Percentiles rank a stretch among this genome's conserved stretches.
These are phyloP conservation scores for Onychostruthus taczanowskii DNA, from an alignment of 2,113 vertebrate genomes.

Conservation along the genomic window DNA sequence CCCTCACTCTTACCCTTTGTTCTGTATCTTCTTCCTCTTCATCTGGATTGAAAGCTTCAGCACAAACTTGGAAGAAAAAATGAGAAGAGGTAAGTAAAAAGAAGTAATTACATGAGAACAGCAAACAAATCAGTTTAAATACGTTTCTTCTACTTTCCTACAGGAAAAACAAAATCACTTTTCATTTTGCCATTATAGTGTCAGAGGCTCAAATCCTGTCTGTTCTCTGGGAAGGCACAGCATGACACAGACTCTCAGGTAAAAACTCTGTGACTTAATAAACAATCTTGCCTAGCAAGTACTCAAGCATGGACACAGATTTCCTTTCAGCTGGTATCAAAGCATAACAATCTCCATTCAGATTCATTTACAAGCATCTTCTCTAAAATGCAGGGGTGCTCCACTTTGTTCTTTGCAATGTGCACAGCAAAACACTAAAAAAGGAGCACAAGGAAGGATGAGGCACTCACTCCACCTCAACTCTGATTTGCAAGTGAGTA, in stretches of 20 bases:
- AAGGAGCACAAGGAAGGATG: neutral
- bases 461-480: neutral
- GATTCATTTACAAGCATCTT: neutral
- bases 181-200: neutral
- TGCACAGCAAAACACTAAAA: neutral
- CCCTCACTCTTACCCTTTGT: conserved; percentile 79
- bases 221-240: neutral
- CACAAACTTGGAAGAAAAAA: conserved; percentile 84
- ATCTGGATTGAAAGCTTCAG: conserved; percentile 94
- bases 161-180: neutral
- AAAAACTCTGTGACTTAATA: neutral
- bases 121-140: neutral
- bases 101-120: neutral
- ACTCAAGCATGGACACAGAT: neutral
- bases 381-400: neutral
- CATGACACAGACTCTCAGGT: neutral
- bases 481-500: neutral
- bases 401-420: neutral
- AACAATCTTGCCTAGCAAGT: neutral
- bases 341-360: neutral
- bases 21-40: conserved; percentile 98
- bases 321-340: neutral
- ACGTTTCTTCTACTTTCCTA: neutral
- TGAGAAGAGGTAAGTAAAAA: neutral
- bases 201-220: neutral